These are phyloP conservation scores for Temnothorax unifasciatus DNA, from an alignment of 2,888 invertebrate species.

Conservation along the genomic window DNA sequence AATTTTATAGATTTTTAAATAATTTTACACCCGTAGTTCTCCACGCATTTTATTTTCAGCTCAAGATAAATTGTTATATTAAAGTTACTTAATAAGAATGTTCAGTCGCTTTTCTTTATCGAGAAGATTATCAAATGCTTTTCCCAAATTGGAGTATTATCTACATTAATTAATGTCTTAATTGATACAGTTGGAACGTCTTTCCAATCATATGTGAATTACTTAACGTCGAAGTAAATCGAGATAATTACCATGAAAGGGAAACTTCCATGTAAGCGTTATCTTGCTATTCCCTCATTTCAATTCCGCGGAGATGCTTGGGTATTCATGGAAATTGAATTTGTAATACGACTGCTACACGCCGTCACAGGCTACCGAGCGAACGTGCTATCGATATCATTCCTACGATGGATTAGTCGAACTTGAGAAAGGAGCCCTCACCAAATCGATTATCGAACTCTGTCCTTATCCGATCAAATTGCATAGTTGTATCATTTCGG, in stretches of 20 bases:
- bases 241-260: slow-evolving; percentile 26
- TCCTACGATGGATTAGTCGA: slow-evolving; percentile 27
- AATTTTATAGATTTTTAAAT: no score
- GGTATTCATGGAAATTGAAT: slow-evolving; percentile 69
- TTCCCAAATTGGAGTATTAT: not conserved
- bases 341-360: slow-evolving; percentile 43
- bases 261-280: slow-evolving; percentile 27
- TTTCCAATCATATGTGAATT: slow-evolving; percentile 20
- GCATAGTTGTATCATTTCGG: not conserved
- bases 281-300: slow-evolving; percentile 39
- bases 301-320: slow-evolving; percentile 47
- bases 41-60: no score
- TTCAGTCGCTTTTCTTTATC: not conserved
- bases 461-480: not conserved
- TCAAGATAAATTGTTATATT: slow-evolving; percentile 29
- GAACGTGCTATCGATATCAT: slow-evolving; percentile 48
- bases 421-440: slow-evolving; percentile 30
- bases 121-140: not conserved
- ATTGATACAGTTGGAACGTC: not conserved
- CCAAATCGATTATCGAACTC: slow-evolving; percentile 8
- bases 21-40: no score
- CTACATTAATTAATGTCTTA: slow-evolving; percentile 9
- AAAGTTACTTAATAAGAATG: not conserved
- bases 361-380: slow-evolving; percentile 34
- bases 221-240: slow-evolving; percentile 46